These are phyloP conservation scores for Mycalesis mineus DNA, from an alignment of 2,888 invertebrate species.

Conservation along the genomic window DNA sequence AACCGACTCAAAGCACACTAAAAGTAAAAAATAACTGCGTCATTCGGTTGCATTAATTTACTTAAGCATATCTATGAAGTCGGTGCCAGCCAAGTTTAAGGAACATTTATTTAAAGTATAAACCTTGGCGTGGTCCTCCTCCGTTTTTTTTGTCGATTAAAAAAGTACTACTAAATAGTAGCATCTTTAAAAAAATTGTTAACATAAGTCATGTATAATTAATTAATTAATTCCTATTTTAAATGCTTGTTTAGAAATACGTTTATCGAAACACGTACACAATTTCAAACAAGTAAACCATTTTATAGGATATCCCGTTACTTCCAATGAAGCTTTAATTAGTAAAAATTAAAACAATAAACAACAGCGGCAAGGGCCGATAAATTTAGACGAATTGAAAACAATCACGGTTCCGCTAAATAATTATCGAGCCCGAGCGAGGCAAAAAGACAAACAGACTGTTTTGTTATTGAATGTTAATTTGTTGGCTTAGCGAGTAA, in stretches of 20 bases:
- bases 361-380: conserved; percentile 20
- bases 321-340: conserved; percentile 30
- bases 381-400: conserved; percentile 35
- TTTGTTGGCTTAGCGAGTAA: conserved; percentile 67
- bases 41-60: no score
- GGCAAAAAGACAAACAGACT: conserved; percentile 56
- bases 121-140: no score
- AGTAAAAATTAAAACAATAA: conserved; percentile 28
- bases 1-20: no score
- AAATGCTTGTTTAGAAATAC: background rate
- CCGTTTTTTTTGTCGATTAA: no score
- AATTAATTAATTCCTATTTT: no score
- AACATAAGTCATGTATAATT: no score
- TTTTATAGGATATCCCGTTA: conserved; percentile 26
- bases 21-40: no score
- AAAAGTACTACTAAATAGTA: no score
- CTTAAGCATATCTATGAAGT: no score
- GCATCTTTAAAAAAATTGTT: no score
- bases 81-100: no score
- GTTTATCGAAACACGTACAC: conserved; percentile 1
- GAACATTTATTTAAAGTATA: no score
- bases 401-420: conserved; percentile 40
- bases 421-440: conserved; percentile 35
- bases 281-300: conserved; percentile 13
- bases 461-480: conserved; percentile 50